Percentiles rank a stretch among this genome's conserved stretches.
Evolutionary conservation across 2,888 invertebrate species (phyloP).

Genomic region (Pandemis heparana): DNA sequence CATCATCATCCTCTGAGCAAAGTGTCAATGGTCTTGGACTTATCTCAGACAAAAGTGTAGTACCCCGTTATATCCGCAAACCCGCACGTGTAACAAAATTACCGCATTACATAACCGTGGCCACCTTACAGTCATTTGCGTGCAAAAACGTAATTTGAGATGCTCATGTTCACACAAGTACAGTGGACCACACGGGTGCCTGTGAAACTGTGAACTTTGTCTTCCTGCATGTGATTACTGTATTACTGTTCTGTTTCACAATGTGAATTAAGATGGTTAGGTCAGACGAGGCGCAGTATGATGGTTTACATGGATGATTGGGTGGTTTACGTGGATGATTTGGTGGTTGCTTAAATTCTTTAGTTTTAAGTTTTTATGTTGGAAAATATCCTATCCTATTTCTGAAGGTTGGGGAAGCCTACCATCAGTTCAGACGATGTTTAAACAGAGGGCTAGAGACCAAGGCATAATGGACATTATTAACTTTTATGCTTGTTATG

Average conservation of each 20-base stretch:
- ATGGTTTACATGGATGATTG: background rate
- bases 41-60: slow-evolving; percentile 5
- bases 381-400: background rate
- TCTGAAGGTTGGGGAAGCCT: too few relatives aligned
- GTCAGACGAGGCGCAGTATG: background rate
- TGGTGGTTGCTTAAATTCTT: background rate
- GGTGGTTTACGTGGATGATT: slow-evolving; percentile 1
- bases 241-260: background rate
- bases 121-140: slow-evolving; percentile 23
- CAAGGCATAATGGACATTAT: too few relatives aligned
- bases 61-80: slow-evolving; percentile 23
- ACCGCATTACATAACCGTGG: slow-evolving; percentile 36
- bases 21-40: background rate
- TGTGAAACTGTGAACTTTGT: slow-evolving; percentile 38
- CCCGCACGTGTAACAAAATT: slow-evolving; percentile 26
- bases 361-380: background rate
- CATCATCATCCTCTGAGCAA: background rate
- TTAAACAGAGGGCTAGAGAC: too few relatives aligned
- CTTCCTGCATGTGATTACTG: slow-evolving; percentile 8
- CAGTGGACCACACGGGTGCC: slow-evolving; percentile 31
- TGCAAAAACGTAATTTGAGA: slow-evolving; percentile 42
- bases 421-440: too few relatives aligned
- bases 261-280: background rate
- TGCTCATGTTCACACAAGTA: slow-evolving; percentile 21
- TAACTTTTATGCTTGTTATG: too few relatives aligned